Percentiles rank a stretch among this genome's conserved stretches.
These are phyloP conservation scores for Toxostoma redivivum DNA, from an alignment of 2,113 vertebrate genomes.

Conservation along the genomic window DNA sequence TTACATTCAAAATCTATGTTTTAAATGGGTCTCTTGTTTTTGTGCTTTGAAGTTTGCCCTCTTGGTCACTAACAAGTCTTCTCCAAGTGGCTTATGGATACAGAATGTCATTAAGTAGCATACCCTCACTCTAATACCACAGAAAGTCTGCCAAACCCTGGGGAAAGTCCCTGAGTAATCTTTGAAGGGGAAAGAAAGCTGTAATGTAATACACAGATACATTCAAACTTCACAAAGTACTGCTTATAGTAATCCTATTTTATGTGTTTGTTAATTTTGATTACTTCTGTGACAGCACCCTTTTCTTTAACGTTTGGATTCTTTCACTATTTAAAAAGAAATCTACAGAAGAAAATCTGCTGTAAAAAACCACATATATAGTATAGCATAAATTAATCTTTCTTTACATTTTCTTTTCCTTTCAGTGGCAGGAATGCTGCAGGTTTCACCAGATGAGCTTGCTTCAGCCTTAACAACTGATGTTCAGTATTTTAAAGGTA, in stretches of 20 bases:
- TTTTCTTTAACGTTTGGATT: background rate
- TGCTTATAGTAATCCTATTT: background rate
- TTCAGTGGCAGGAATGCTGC: constrained; percentile 87
- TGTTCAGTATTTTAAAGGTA: constrained; percentile 93
- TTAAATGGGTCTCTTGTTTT: background rate
- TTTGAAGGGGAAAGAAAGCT: background rate
- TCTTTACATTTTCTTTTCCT: background rate
- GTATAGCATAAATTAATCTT: background rate
- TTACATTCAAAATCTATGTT: constrained; percentile 11
- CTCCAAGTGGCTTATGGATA: background rate
- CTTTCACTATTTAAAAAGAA: background rate
- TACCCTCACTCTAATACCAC: background rate
- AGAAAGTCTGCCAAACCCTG: background rate
- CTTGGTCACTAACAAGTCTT: background rate
- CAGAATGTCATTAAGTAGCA: background rate
- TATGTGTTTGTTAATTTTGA: background rate
- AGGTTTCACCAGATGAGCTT: constrained; percentile 85
- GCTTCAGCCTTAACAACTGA: constrained; percentile 88
- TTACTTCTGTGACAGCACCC: background rate
- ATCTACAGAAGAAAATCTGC: background rate
- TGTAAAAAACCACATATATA: background rate
- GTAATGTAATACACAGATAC: background rate
- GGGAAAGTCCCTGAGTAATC: background rate
- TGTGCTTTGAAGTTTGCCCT: constrained; percentile 11
- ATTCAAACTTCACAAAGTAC: background rate